Evolutionary conservation across 2,797 vertebrate genomes (phyloP), one percentile per base, ranked within the genome.

Genomic region (Myripristis murdjan): DNA sequence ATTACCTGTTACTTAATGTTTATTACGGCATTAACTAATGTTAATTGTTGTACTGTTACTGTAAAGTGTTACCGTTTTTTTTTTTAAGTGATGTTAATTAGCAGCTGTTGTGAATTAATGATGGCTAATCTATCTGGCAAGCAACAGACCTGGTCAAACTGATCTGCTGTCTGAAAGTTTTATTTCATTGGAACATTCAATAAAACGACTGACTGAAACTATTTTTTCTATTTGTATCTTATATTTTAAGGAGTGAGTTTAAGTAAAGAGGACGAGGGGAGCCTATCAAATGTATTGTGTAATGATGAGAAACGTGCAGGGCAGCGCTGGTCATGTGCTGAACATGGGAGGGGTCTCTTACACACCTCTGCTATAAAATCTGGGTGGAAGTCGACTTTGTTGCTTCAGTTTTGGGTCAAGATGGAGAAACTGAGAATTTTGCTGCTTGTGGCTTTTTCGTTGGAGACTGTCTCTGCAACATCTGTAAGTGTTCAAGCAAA

Each of bases 401-500:
- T 2, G 5, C 9, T 8, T 18, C 16, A 2, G 4, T n/a, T 8
- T 20, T 16, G 7, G 6, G n/a, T n/a, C 44, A 47, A 7, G 16
- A 47, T 47, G 44, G 18, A 18, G 18, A 47, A n/a, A 18, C 44
- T 47, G 18, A 44, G 44, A 7, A 20, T 47, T 8, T 20, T 47
- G 18, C 44, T 20, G 47, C 44, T 9, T 20, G n/a, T 20, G 20
- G n/a, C 18, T 20, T 44, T 47, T 16, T 46, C 46, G n/a, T 8
- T 18, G 44, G 44, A 20, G 44, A 20, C 16, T 4, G 7, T 20
- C 16, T 18, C 16, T 20, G 44, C 44, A 2, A 15, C 44, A 2
- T 18, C 44, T 47, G 44, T 47, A 47, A 47, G 44, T 47, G 12
- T n/a, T n/a, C n/a, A n/a, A n/a, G n/a, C n/a, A n/a, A n/a, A n/a